These are phyloP conservation scores for Anguilla rostrata DNA, from an alignment of 2,113 vertebrate genomes.

Conservation along the genomic window DNA sequence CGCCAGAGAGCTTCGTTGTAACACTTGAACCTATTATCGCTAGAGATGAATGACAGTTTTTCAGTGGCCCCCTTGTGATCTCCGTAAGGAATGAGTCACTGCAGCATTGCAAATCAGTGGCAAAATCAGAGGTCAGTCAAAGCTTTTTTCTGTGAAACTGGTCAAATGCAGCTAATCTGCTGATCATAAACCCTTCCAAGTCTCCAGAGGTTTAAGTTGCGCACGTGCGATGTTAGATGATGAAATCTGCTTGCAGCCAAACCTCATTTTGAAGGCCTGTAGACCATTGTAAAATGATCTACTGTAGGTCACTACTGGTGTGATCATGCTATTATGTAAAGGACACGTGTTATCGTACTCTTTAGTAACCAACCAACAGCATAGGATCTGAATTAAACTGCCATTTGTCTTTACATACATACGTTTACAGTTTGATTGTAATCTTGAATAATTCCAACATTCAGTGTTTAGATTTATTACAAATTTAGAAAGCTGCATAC, in stretches of 20 bases:
- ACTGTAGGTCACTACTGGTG: no score
- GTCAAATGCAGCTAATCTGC: neutral
- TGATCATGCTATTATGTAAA: no score
- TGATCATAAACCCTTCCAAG: neutral
- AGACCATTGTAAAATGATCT: no score
- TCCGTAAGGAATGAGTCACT: neutral
- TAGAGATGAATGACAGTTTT: neutral
- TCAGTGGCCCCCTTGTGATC: neutral
- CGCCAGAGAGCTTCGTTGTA: neutral
- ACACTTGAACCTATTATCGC: neutral
- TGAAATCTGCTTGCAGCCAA: neutral
- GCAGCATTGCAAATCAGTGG: neutral
- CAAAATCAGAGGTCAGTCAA: neutral
- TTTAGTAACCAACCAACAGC: no score
- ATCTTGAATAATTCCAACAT: neutral
- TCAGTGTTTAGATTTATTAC: no score
- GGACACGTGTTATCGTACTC: no score
- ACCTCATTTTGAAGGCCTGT: no score
- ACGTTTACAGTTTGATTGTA: neutral
- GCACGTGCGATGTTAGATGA: neutral
- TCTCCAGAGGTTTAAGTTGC: neutral
- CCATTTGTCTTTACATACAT: neutral
- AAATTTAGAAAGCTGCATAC: no score
- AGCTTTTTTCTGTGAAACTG: neutral
- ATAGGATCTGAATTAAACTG: no score